Conservation (phyloP, 2,113 vertebrate genomes). For the Melanerpes aurifrons region DNA sequence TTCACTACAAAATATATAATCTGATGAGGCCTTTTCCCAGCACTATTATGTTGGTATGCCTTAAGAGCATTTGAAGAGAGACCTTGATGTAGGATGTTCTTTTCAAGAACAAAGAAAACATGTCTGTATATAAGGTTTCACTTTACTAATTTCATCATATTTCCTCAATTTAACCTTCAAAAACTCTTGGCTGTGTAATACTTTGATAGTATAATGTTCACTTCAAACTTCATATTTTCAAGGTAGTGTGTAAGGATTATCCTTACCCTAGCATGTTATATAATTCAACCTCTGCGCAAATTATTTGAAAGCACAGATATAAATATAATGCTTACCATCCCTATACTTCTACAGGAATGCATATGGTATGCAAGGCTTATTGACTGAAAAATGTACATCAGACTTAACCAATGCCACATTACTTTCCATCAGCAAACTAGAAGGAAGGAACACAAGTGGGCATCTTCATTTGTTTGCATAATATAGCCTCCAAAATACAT, state of each 20-base stretch:
- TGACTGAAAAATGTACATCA: background rate
- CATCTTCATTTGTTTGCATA: background rate
- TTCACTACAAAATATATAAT: conserved; percentile 16
- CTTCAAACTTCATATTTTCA: conserved; percentile 19
- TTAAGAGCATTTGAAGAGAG: background rate
- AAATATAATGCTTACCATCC: background rate
- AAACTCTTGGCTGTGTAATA: background rate
- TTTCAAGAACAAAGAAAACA: conserved; percentile 28
- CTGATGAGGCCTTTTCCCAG: background rate
- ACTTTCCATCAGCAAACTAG: background rate
- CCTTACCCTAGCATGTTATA: background rate
- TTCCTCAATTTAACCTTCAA: conserved; percentile 12
- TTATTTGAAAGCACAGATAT: background rate
- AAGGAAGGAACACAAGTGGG: background rate
- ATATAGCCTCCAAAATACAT: background rate
- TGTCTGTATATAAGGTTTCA: background rate
- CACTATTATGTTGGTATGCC: background rate
- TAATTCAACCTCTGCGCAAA: background rate
- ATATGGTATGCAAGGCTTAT: background rate
- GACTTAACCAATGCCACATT: background rate
- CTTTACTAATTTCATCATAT: conserved; percentile 20
- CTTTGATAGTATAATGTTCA: background rate
- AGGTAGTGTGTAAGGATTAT: background rate
- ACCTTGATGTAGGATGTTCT: background rate
- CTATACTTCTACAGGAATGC: background rate